These are phyloP conservation scores for Stichodactyla helianthus DNA, from an alignment of 64 coral and sea anemone species.

Conservation along the genomic window DNA sequence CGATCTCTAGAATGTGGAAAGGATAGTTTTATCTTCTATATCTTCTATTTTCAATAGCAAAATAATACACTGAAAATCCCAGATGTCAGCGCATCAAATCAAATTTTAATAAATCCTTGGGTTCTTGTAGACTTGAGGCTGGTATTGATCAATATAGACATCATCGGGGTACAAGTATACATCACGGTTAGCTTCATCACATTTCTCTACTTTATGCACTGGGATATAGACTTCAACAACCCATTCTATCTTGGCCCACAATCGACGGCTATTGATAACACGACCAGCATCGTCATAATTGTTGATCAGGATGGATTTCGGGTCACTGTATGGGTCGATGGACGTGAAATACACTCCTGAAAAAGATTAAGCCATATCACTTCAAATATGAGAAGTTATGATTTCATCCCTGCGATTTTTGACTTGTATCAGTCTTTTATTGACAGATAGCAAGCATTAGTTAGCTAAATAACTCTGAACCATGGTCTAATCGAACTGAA, in stretches of 20 bases:
- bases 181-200: background rate
- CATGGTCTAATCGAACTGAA: too few species aligned
- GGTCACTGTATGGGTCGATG: conserved; percentile 5
- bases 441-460: too few species aligned
- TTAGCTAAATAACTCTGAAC: too few species aligned
- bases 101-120: background rate
- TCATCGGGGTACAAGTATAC: conserved; percentile 7
- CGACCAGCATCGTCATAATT: conserved; percentile 1
- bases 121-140: background rate
- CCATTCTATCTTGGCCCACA: conserved; percentile 18
- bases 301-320: background rate
- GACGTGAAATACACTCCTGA: conserved; percentile 4
- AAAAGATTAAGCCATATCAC: background rate
- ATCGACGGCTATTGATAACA: background rate
- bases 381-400: too few species aligned
- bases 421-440: too few species aligned
- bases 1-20: too few species aligned
- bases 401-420: too few species aligned
- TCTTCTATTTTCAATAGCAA: too few species aligned
- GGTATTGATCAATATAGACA: background rate
- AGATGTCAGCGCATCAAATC: background rate
- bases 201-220: conserved; percentile 8
- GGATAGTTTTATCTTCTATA: too few species aligned
- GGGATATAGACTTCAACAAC: conserved; percentile 6
- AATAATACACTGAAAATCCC: too few species aligned